Evolutionary conservation across 2,113 vertebrate species (phyloP), one percentile per base, ranked within the genome.

Genomic region (Seriola aureovittata): DNA sequence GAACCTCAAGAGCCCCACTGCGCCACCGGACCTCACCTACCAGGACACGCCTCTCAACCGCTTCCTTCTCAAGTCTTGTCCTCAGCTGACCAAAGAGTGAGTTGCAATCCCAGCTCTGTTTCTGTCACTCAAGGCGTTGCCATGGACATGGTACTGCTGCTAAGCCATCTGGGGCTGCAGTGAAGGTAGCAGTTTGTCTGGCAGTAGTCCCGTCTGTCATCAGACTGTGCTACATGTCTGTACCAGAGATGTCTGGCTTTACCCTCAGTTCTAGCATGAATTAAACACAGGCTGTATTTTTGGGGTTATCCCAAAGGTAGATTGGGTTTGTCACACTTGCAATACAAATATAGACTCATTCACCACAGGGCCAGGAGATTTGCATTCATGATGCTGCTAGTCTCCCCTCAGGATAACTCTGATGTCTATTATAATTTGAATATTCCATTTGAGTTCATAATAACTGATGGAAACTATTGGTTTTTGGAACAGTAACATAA

Each of bases 51-150:
- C 97, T 19, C 95, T 99, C 78, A 96, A 96, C 10, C 96, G 93
- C 52, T 99, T 99, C 80, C 95, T 99, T 0, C 94, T 99, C 70
- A 99, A 99, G 90, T 99, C 97, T 83, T 99, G 98, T 87, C 95
- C 97, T 12, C 95, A 97, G 78, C 87, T 99, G 94, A 99, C 97
- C 96, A 99, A 98, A 99, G 98, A 99, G 98, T 99, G 93, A 99
- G 98, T 97, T 66, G 2, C 4, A 0, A 64, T 64, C 32, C 19
- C 25, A 21, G 65, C 19, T 75, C 29, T 66, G 19, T 44, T 38
- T 75, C 36, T 82, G 75, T 82, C 59, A 55, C 44, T 84, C 54
- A 23, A 59, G n/a, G 13, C 6, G 68, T 92, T 86, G 14, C 82
- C 80, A 48, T 65, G 66, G 85, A 75, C 59, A 89, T 58, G 4